Evolutionary conservation across 2,113 vertebrate genomes (phyloP), one percentile per base, ranked within the genome.

Genomic region (Thymallus thymallus): DNA sequence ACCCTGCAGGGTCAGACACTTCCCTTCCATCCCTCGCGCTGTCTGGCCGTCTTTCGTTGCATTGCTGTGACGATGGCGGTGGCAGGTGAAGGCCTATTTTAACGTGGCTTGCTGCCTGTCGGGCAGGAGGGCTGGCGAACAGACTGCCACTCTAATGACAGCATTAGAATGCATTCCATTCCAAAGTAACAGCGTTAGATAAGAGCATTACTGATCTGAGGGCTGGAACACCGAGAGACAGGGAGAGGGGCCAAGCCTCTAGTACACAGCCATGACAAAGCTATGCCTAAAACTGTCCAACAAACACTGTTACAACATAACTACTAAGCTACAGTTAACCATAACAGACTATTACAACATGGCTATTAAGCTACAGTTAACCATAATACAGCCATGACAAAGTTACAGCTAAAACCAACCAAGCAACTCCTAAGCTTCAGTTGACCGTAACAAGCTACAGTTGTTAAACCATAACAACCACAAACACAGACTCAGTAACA

Each of bases 121-220:
- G 41, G 29, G 32, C 46, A 35, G 41, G 9, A 7, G 22, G 46
- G 69, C 60, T 71, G 77, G 67, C 23, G 65, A 60, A 35, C 35
- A 2, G 35, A 41, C 35, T 3, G 35, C 9, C 35, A 41, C 35
- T 9, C 7, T 41, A 41, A 41, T 2, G 9, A 41, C 73, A 74
- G 73, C 74, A 46, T 51, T 7, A 23, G 69, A 79, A 73, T 72
- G 72, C 81, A 69, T 76, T 61, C 79, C 69, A 76, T 79, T 79
- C 77, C 63, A 72, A 76, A 61, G 76, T 71, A 71, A 71, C 66
- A 60, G 61, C n/a, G 69, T 78, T 72, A 75, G 73, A 83, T 83
- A 87, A 80, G 73, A 78, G 62, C 48, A 56, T 16, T 72, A 71
- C 76, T 29, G 58, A 62, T 35, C 56, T 60, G 51, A 35, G 24